A percentile compares a stretch with the other conserved stretches of the same genome.
phyloP scores from a whole-genome alignment of 2,888 invertebrate genomes.

The Cybosia mesomella region DNA sequence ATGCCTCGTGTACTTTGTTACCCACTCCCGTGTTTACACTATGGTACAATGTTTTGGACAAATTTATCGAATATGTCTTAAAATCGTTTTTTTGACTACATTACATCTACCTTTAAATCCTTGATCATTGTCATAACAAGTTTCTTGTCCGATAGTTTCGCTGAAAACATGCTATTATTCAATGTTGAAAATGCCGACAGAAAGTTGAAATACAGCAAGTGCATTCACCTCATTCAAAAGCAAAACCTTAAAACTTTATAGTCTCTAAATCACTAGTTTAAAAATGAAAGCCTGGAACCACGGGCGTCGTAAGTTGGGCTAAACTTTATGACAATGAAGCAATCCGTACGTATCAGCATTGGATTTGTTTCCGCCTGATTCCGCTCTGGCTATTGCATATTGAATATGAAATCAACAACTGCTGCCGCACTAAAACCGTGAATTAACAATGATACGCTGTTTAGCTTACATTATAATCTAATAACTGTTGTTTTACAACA shows the following conservation, averaged over 20 bases:
- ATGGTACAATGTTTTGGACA: slow-evolving; percentile 37
- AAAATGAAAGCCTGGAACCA: slow-evolving; percentile 72
- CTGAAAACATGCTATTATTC: neutral
- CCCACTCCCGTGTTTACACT: slow-evolving; percentile 30
- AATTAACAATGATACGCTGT: slow-evolving; percentile 45
- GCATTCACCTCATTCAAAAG: slow-evolving; percentile 47
- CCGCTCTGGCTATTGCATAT: slow-evolving; percentile 68
- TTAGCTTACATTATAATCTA: slow-evolving; percentile 16
- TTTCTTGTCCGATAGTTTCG: neutral
- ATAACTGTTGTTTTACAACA: neutral
- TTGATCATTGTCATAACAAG: neutral
- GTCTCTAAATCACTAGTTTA: slow-evolving; percentile 75
- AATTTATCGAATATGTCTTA: slow-evolving; percentile 31
- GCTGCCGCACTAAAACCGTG: slow-evolving; percentile 58
- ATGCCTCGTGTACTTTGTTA: slow-evolving; percentile 39
- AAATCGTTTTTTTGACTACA: neutral
- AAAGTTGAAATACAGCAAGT: slow-evolving; percentile 37
- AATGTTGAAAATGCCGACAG: neutral
- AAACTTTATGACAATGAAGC: slow-evolving; percentile 74
- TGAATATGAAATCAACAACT: slow-evolving; percentile 71
- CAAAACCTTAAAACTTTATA: slow-evolving; percentile 60
- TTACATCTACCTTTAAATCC: neutral
- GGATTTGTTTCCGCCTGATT: slow-evolving; percentile 75
- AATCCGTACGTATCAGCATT: slow-evolving; percentile 65
- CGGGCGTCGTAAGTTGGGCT: slow-evolving; percentile 66